Evolutionary conservation across 2,888 invertebrate species (phyloP).

Genomic region (Drosophila meridiana): DNA sequence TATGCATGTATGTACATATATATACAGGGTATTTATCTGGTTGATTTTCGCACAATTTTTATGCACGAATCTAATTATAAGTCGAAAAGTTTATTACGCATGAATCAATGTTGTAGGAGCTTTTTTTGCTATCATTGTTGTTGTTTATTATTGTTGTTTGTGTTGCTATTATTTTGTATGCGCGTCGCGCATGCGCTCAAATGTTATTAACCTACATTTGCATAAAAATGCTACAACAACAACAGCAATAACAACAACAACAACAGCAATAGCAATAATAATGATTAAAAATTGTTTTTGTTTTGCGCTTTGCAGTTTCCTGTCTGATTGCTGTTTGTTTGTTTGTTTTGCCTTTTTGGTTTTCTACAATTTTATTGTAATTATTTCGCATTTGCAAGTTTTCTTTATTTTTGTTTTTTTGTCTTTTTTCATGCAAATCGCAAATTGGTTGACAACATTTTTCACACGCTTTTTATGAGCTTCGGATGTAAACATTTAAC

Average conservation of each 20-base stretch:
- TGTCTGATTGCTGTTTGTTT: slow-evolving; percentile 63
- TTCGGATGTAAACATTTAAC: slow-evolving; percentile 75
- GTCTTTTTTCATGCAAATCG: slow-evolving; percentile 54
- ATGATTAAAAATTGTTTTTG: slow-evolving; percentile 58
- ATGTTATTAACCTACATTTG: slow-evolving; percentile 79
- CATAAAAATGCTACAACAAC: slow-evolving; percentile 64
- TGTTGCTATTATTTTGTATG: slow-evolving; percentile 53
- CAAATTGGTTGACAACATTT: slow-evolving; percentile 69
- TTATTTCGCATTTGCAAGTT: slow-evolving; percentile 58
- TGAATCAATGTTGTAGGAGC: slow-evolving; percentile 38
- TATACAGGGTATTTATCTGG: slow-evolving; percentile 5
- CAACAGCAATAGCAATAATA: slow-evolving; percentile 26
- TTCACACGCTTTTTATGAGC: slow-evolving; percentile 77
- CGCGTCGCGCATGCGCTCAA: slow-evolving; percentile 69
- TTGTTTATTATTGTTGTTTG: too few species aligned
- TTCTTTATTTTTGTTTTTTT: slow-evolving; percentile 41
- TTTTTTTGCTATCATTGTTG: slow-evolving; percentile 19
- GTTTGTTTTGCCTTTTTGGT: slow-evolving; percentile 38
- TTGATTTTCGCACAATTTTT: slow-evolving; percentile 16
- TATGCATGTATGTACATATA: too few species aligned
- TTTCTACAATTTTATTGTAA: slow-evolving; percentile 64
- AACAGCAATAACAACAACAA: slow-evolving; percentile 39
- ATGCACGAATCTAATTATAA: slow-evolving; percentile 52
- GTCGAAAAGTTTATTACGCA: slow-evolving; percentile 57
- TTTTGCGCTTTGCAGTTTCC: slow-evolving; percentile 59